phyloP scores from a whole-genome alignment of 2,888 invertebrate species.

The Diaperis boleti region DNA sequence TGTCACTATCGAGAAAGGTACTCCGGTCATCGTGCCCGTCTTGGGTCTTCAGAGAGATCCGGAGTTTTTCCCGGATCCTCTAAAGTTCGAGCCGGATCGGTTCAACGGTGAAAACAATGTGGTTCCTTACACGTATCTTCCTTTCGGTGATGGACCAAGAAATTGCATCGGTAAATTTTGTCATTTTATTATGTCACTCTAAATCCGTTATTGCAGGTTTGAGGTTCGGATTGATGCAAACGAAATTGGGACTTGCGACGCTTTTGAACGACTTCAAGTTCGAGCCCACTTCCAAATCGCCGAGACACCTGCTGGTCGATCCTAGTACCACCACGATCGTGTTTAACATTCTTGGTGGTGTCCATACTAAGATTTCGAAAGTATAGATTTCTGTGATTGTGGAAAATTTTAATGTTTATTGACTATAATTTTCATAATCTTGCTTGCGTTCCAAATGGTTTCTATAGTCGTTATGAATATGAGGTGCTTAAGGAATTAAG shows the following conservation, averaged over 20 bases:
- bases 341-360: slow-evolving; percentile 20
- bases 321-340: slow-evolving; percentile 36
- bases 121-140: slow-evolving; percentile 40
- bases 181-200: slow-evolving; percentile 3
- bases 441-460: no score
- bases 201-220: slow-evolving; percentile 36
- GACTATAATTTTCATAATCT: no score
- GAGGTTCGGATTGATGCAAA: slow-evolving; percentile 48
- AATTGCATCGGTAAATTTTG: slow-evolving; percentile 43
- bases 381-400: neutral
- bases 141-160: slow-evolving; percentile 46
- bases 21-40: slow-evolving; percentile 59
- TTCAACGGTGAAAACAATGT: slow-evolving; percentile 55
- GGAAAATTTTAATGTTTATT: neutral
- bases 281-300: slow-evolving; percentile 39
- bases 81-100: slow-evolving; percentile 63
- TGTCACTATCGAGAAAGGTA: slow-evolving; percentile 57
- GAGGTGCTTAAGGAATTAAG: no score
- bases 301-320: slow-evolving; percentile 27
- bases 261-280: slow-evolving; percentile 45
- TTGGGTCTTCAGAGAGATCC: slow-evolving; percentile 61
- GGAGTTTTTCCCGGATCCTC: slow-evolving; percentile 61
- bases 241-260: slow-evolving; percentile 45
- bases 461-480: no score
- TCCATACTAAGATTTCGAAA: slow-evolving; percentile 12